Conservation (phyloP, 2,797 vertebrate species). For the Chromobotia macracanthus region DNA sequence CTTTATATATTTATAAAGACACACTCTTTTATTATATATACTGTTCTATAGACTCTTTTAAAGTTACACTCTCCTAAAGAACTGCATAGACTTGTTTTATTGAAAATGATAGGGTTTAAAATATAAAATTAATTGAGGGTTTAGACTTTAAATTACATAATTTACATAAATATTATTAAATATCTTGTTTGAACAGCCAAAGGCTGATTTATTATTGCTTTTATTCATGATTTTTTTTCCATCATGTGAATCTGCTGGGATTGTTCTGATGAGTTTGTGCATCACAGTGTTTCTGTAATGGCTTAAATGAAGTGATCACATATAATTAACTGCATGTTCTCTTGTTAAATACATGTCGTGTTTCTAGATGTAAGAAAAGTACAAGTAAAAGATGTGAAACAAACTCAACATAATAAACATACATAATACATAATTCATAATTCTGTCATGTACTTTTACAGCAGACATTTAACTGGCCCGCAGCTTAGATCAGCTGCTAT, state of each 20-base stretch:
- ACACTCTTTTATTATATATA: too few species aligned
- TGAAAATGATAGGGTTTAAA: too few species aligned
- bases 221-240: background rate
- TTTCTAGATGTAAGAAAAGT: background rate
- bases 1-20: too few species aligned
- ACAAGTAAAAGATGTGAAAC: background rate
- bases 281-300: background rate
- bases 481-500: background rate
- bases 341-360: background rate
- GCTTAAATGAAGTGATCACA: too few species aligned
- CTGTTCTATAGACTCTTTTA: too few species aligned
- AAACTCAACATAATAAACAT: background rate
- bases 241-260: background rate
- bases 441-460: slow-evolving; percentile 5
- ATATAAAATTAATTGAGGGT: too few species aligned
- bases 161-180: background rate
- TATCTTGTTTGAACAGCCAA: background rate
- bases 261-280: slow-evolving; percentile 5
- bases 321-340: background rate
- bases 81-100: too few species aligned
- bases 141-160: background rate
- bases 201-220: background rate
- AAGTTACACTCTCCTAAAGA: too few species aligned
- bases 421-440: slow-evolving; percentile 4
- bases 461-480: background rate